Percentiles rank a stretch among this genome's conserved stretches.
These are phyloP conservation scores for Tetramorium simillimum DNA, from an alignment of 1,140 invertebrate genomes.

Conservation along the genomic window DNA sequence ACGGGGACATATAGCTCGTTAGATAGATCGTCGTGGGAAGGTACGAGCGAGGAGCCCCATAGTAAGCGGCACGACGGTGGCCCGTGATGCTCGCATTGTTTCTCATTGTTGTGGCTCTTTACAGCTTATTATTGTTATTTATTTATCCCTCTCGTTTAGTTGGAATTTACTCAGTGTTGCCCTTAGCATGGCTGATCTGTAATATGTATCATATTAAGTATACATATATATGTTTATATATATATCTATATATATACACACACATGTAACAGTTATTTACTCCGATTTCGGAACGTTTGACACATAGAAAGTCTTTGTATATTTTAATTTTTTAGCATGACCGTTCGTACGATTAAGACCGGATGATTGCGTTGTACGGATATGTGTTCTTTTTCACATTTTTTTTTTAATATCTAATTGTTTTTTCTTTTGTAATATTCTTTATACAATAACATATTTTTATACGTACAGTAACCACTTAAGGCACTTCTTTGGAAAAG, in stretches of 20 bases:
- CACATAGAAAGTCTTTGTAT: slow-evolving; percentile 74
- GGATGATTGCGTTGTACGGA: slow-evolving; percentile 68
- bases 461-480: slow-evolving; percentile 50
- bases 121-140: slow-evolving; percentile 85
- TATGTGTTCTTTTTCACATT: slow-evolving; percentile 53
- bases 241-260: slow-evolving; percentile 55
- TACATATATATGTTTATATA: slow-evolving; percentile 50
- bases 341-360: slow-evolving; percentile 76
- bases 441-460: slow-evolving; percentile 12
- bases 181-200: slow-evolving; percentile 84
- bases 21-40: slow-evolving; percentile 4
- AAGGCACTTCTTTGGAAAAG: slow-evolving; percentile 27
- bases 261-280: slow-evolving; percentile 72
- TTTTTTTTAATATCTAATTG: slow-evolving; percentile 69
- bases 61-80: slow-evolving; percentile 76
- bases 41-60: slow-evolving; percentile 67
- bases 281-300: slow-evolving; percentile 76
- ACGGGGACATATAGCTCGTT: background rate
- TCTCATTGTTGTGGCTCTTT: slow-evolving; percentile 87
- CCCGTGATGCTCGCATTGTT: slow-evolving; percentile 85
- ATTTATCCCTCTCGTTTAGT: slow-evolving; percentile 81
- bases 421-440: slow-evolving; percentile 62
- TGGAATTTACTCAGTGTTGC: slow-evolving; percentile 82
- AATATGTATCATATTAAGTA: slow-evolving; percentile 72
- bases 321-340: slow-evolving; percentile 82